Evolutionary conservation across 2,797 vertebrate genomes (phyloP), one percentile per base, ranked within the genome.

Genomic region (Megaceryle alcyon): DNA sequence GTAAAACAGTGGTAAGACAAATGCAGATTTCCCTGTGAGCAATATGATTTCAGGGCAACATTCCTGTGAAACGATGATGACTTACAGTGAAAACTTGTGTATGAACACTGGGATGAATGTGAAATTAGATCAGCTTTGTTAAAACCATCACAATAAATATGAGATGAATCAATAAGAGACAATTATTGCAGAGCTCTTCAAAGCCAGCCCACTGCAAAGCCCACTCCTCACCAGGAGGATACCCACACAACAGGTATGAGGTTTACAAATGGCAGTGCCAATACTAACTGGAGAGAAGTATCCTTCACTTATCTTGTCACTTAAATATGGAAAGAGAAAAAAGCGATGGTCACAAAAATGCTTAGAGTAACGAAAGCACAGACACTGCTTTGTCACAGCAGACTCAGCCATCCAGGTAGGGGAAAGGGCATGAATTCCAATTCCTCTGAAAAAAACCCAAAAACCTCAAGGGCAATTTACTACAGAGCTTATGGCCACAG

Each of bases 31-130:
- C 39, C 37, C 39, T 69, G 48, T 64, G 61, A 90, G 72, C 51
- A 88, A 83, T 88, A 92, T 14, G 28, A 33, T 70, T 96, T 94
- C 43, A 79, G 78, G 79, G n/a, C 76, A 95, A 86, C 53, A 22
- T 53, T 85, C 70, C 56, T 12, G 14, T 78, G 92, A 82, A 77
- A 71, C 0, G 0, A 78, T 71, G 64, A 92, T 70, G 51, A 82
- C 90, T 93, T 80, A 90, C 13, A 76, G 63, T 46, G 70, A 82
- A 88, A 91, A 21, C 1, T 37, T 77, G 59, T 41, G 16, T 31
- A 60, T 20, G 70, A 90, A 66, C 35, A 25, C 14, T 35, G 57
- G 29, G 35, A 57, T 69, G 68, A 91, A 75, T 68, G 41, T n/a
- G 70, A 68, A 94, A 77, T 23, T 70, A 80, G 26, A 68, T 65